A percentile compares a stretch with the other conserved stretches of the same genome.
Conservation (phyloP, 2,888 invertebrate genomes). For the Pasiphila rectangulata region DNA sequence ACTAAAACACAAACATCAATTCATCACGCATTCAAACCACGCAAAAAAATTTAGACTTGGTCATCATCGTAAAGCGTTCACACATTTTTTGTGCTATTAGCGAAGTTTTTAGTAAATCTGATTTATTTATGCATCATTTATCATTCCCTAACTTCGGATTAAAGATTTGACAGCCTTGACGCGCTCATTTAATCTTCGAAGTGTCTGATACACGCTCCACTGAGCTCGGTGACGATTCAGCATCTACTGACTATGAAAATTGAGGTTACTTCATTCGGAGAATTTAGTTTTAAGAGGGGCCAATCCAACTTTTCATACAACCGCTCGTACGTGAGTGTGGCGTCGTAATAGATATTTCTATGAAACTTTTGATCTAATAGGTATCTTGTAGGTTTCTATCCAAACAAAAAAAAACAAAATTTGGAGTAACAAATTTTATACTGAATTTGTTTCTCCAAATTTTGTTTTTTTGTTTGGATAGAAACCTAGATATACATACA, state of each 20-base stretch:
- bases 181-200: constrained; percentile 60
- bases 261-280: neutral
- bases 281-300: too few relatives aligned
- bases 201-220: constrained; percentile 54
- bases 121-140: constrained; percentile 58
- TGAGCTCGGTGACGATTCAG: constrained; percentile 26
- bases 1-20: too few relatives aligned
- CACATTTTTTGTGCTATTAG: constrained; percentile 44
- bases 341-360: too few relatives aligned
- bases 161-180: constrained; percentile 60
- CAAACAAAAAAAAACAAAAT: too few relatives aligned
- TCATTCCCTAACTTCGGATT: constrained; percentile 57
- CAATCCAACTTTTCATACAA: too few relatives aligned
- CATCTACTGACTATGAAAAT: constrained; percentile 21
- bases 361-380: too few relatives aligned
- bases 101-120: constrained; percentile 50
- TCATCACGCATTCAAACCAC: neutral
- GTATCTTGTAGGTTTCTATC: too few relatives aligned
- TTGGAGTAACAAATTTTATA: too few relatives aligned
- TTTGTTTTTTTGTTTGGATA: too few relatives aligned
- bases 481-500: too few relatives aligned
- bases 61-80: constrained; percentile 26
- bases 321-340: too few relatives aligned
- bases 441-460: too few relatives aligned
- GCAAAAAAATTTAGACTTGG: constrained; percentile 4